Percentiles rank a stretch among this genome's conserved stretches.
phyloP scores from a whole-genome alignment of 2,888 invertebrate species.

The Drosophila histrio region DNA sequence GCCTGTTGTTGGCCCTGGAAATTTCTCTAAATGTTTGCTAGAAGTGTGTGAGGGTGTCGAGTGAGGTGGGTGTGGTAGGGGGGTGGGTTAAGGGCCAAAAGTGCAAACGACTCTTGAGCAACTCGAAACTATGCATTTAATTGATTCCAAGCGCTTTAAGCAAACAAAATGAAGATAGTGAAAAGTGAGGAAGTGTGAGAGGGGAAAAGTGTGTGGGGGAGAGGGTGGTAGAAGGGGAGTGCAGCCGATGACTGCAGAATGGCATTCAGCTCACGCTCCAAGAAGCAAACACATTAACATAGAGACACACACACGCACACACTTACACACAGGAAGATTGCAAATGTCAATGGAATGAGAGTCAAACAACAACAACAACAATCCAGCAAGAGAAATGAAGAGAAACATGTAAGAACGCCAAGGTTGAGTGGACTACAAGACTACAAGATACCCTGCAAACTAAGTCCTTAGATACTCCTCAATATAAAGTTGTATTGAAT shows the following conservation, averaged over 20 bases:
- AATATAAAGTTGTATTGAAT: no score
- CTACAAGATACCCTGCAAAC: no score
- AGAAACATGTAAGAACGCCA: background rate
- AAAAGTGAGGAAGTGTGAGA: background rate
- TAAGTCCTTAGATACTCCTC: no score
- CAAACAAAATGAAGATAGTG: constrained; percentile 16
- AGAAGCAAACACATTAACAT: constrained; percentile 66
- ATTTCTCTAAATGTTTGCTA: constrained; percentile 10
- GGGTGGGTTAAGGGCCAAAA: constrained; percentile 1
- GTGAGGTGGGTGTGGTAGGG: background rate
- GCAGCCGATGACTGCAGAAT: background rate
- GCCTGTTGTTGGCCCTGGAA: constrained; percentile 9
- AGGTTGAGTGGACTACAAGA: no score
- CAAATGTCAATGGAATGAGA: constrained; percentile 35
- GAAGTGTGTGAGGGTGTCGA: background rate
- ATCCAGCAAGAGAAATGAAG: background rate
- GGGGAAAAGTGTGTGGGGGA: background rate
- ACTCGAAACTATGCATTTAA: constrained; percentile 78
- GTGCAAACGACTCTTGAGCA: constrained; percentile 53
- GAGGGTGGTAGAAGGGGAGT: background rate
- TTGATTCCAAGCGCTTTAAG: constrained; percentile 71
- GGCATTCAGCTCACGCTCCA: constrained; percentile 53
- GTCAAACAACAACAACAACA: constrained; percentile 15
- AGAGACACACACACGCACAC: constrained; percentile 26
- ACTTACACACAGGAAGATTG: constrained; percentile 12